phyloP scores from a whole-genome alignment of 2,113 vertebrate genomes.

The Boulengeromyrus knoepffleri region DNA sequence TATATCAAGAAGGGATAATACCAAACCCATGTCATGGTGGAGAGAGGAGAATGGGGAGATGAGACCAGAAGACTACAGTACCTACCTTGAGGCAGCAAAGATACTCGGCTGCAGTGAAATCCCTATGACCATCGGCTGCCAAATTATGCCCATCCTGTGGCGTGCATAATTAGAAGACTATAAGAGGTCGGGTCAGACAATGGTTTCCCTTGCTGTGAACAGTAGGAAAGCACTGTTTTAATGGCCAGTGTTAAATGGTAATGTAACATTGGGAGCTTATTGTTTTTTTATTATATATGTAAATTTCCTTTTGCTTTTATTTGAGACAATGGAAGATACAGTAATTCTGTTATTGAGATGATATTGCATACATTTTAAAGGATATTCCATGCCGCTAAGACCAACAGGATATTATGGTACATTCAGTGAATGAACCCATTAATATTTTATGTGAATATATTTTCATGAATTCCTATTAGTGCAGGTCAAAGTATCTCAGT shows the following conservation, averaged over 20 bases:
- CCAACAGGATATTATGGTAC: not conserved
- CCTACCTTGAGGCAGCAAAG: too few species aligned
- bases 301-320: not conserved
- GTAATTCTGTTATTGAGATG: not conserved
- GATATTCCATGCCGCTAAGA: not conserved
- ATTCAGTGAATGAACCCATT: not conserved
- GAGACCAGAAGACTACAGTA: too few species aligned
- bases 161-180: not conserved
- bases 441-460: not conserved
- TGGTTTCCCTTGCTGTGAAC: not conserved
- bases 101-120: not conserved
- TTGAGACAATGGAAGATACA: not conserved
- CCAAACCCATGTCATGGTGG: not conserved
- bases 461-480: not conserved
- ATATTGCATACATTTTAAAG: not conserved
- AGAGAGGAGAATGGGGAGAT: not conserved
- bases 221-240: not conserved
- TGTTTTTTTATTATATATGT: not conserved
- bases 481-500: not conserved
- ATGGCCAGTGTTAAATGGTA: not conserved
- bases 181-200: not conserved
- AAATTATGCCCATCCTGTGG: constrained; percentile 4
- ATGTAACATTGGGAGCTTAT: not conserved
- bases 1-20: not conserved
- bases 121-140: not conserved